phyloP scores from a whole-genome alignment of 30 jellyfish, hydroid and myxozoan genomes.

The Hydractinia echinata region DNA sequence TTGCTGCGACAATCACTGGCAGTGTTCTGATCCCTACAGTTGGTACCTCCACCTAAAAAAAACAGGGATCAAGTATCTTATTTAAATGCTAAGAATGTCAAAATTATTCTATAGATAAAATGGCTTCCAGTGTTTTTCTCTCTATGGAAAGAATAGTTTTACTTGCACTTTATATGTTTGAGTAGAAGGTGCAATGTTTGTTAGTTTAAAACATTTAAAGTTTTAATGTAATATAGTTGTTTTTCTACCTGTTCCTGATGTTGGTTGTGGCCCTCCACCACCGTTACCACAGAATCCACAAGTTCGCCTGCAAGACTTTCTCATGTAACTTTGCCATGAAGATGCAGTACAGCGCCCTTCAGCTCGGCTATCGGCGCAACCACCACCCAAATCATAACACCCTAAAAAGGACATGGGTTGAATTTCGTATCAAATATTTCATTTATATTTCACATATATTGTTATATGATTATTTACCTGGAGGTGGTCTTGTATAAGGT shows the following conservation, averaged over 20 bases:
- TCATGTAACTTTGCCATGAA: background rate
- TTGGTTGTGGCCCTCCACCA: conserved; percentile 20
- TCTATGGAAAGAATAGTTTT: no score
- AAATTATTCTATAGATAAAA: background rate
- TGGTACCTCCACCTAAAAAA: background rate
- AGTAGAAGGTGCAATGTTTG: no score
- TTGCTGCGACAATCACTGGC: background rate
- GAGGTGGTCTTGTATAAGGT: no score
- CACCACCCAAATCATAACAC: conserved; percentile 2
- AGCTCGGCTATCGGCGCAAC: background rate
- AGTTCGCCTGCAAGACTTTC: background rate
- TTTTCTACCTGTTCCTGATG: background rate
- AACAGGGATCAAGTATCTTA: background rate
- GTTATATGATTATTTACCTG: no score
- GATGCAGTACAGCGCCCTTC: conserved; percentile 5
- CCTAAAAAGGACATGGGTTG: background rate
- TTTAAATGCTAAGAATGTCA: background rate
- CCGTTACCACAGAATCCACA: conserved; percentile 10
- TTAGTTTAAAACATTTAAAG: no score
- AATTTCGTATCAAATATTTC: no score
- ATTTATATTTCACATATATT: no score
- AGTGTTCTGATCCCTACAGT: background rate
- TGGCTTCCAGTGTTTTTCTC: no score
- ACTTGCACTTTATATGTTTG: no score
- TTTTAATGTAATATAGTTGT: background rate